Conservation (phyloP, 2,113 vertebrate species). For the Canis aureus region DNA sequence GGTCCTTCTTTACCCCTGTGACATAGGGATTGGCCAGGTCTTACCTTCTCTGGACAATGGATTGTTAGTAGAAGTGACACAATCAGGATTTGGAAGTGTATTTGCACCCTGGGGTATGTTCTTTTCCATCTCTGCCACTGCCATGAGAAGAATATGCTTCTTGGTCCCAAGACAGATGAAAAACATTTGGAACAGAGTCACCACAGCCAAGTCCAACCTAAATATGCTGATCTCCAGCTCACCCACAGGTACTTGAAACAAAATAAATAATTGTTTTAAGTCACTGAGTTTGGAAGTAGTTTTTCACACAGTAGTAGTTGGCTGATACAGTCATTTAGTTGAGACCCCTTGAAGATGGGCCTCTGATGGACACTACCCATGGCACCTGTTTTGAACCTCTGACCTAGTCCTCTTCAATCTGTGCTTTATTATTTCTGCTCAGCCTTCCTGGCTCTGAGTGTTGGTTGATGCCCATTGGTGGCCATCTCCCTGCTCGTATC, state of each 20-base stretch:
- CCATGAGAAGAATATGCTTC: neutral
- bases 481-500: neutral
- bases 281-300: neutral
- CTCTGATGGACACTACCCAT: neutral
- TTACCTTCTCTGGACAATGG: neutral
- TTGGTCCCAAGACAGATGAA: neutral
- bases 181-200: neutral
- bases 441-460: neutral
- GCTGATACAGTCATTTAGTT: rapidly evolving
- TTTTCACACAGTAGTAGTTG: neutral
- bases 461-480: neutral
- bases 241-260: neutral
- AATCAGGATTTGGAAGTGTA: neutral
- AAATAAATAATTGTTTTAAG: neutral
- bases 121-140: neutral
- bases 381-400: too few species aligned
- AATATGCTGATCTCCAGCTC: neutral
- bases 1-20: neutral
- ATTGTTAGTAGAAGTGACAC: neutral
- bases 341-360: neutral
- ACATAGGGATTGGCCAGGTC: neutral
- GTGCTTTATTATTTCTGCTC: neutral
- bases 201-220: neutral
- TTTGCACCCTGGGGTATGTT: neutral
- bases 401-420: neutral